Evolutionary conservation across 2,888 invertebrate genomes (phyloP).

Genomic region (Aleiodes alternator): DNA sequence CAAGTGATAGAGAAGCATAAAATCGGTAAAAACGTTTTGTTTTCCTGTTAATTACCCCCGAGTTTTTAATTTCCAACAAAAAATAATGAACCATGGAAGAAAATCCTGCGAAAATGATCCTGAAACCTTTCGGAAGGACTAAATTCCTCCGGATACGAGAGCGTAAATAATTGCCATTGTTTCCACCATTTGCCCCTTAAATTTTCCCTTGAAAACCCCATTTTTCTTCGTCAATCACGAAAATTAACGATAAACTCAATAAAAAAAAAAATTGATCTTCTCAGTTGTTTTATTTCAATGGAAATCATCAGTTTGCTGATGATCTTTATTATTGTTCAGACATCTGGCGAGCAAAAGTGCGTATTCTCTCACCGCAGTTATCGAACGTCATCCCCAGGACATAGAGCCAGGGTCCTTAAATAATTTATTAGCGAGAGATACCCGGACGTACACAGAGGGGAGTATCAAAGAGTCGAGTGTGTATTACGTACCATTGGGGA

Average conservation of each 20-base stretch:
- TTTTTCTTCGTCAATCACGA: too few relatives aligned
- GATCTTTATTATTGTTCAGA: constrained; percentile 7
- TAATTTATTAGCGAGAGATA: constrained; percentile 74
- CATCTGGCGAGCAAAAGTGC: constrained; percentile 37
- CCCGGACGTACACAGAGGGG: constrained; percentile 58
- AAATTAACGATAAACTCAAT: too few relatives aligned
- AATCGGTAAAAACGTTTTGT: background rate
- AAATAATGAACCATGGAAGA: constrained; percentile 1
- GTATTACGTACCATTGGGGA: constrained; percentile 32
- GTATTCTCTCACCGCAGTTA: constrained; percentile 55
- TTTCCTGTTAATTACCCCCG: background rate
- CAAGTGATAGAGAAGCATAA: constrained; percentile 8
- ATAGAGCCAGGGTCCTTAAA: constrained; percentile 68
- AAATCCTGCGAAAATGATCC: background rate
- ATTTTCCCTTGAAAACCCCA: too few relatives aligned
- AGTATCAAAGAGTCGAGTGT: constrained; percentile 49
- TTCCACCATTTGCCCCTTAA: background rate
- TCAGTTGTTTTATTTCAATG: too few relatives aligned
- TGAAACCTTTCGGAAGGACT: background rate
- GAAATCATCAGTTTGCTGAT: background rate
- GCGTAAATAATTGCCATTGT: constrained; percentile 17
- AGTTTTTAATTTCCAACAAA: constrained; percentile 4
- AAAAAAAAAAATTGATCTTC: too few relatives aligned
- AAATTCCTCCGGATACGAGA: constrained; percentile 1
- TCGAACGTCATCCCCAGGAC: constrained; percentile 71